Base-by-base conservation (phyloP, 1,140 invertebrate species). In the silkworm (Bombyx mori) region DNA sequence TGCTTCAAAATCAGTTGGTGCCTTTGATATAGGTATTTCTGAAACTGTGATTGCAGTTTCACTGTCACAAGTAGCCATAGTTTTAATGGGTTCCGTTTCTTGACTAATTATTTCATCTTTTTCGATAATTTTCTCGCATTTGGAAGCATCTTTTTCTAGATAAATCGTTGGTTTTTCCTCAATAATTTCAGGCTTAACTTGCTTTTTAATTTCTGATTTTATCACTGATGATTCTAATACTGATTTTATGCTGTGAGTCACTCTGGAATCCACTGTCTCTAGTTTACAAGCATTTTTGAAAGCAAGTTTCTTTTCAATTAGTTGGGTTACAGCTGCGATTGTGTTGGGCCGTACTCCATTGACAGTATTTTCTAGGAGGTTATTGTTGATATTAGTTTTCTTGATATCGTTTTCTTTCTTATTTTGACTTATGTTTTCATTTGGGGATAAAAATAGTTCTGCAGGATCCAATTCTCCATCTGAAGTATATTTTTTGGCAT, bases 311-410 rank as follows among this genome's bases (percentile, higher is more conserved):
- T 68, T 86, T 66, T 61, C 73, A 64, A 75, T 89, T 65, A 68
- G 77, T 63, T 83, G 74, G 56, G 68, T 78, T 8, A 79, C 80
- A 18, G 77, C 77, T 44, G 71, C 79, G 54, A 83, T 79, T 22
- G 80, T 81, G 65, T 89, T 89, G 51, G 79, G 77, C 57, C 79
- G 79, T 54, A 89, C 84, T 56, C 82, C 71, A 58, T 79, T 69
- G 66, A 68, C 56, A 22, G 68, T 50, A 46, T 88, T 90, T 51
- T 89, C 90, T 10, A 88, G 76, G 18, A 89, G 75, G 60, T 90
- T 91, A 62, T 90, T 89, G 63, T 91, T 75, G 63, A 88, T 76
- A 77, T 86, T 80, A 57, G 75, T 73, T 73, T 83, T 84, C 68
- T 87, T 87, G 10, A 67, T 49, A 67, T 60, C 54, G 53, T 66